phyloP scores from a whole-genome alignment of 92 coral and sea anemone genomes.

The Palythoa heliodiscus region DNA sequence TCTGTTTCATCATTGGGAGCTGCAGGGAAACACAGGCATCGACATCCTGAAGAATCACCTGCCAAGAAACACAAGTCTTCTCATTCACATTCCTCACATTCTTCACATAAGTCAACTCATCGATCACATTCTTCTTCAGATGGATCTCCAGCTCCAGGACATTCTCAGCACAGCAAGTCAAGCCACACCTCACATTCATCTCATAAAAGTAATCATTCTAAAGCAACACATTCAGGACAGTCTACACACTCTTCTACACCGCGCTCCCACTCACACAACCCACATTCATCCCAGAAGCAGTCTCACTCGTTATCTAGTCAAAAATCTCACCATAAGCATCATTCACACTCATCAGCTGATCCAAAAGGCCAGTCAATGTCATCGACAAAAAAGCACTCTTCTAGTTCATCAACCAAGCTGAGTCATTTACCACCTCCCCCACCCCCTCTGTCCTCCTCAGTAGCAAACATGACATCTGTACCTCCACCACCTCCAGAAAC shows the following conservation, averaged over 20 bases:
- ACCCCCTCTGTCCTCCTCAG: conserved; percentile 55
- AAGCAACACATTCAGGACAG: conserved; percentile 58
- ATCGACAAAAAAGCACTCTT: conserved; percentile 42
- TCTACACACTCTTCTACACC: conserved; percentile 38
- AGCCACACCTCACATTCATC: conserved; percentile 66
- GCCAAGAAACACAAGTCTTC: conserved; percentile 87
- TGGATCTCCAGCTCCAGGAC: conserved; percentile 40
- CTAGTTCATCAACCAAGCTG: conserved; percentile 52
- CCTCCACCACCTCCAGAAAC: conserved; percentile 86
- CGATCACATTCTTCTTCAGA: conserved; percentile 59
- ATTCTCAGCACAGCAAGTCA: conserved; percentile 53
- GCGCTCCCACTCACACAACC: conserved; percentile 53
- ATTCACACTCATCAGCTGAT: conserved; percentile 16
- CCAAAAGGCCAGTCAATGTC: conserved; percentile 45
- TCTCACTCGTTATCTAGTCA: conserved; percentile 69
- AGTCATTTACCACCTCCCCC: conserved; percentile 59
- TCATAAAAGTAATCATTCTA: conserved; percentile 64
- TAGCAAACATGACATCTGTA: conserved; percentile 51
- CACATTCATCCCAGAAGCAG: conserved; percentile 60
- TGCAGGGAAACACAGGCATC: conserved; percentile 71
- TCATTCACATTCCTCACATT: conserved; percentile 61
- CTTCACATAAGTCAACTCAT: conserved; percentile 55
- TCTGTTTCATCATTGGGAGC: conserved; percentile 53
- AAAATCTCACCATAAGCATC: conserved; percentile 57
- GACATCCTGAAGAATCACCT: conserved; percentile 76